Evolutionary conservation across 2,113 vertebrate species (phyloP).

Genomic region (Ia io): DNA sequence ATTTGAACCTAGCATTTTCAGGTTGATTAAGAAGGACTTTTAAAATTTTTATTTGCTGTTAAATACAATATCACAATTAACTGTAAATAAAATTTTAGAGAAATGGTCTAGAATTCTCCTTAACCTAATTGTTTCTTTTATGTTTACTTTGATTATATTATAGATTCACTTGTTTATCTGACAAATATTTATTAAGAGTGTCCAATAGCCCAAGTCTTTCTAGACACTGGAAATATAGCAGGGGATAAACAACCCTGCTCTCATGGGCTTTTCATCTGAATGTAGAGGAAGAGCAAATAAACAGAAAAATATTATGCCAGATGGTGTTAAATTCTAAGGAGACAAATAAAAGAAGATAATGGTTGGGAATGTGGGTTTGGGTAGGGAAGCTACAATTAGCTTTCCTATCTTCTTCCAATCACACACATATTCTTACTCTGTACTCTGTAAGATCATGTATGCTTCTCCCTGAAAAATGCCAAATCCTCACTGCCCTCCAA

Average conservation of each 20-base stretch:
- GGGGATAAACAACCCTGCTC: not conserved
- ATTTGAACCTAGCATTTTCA: not conserved
- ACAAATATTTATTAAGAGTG: not conserved
- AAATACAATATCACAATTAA: not conserved
- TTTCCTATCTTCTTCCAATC: not conserved
- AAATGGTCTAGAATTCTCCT: not conserved
- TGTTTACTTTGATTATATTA: not conserved
- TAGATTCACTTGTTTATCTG: slow-evolving; percentile 4
- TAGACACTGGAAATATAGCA: not conserved
- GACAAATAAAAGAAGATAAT: slow-evolving; percentile 16
- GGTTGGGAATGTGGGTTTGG: not conserved
- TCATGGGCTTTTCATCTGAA: not conserved
- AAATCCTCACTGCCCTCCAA: not conserved
- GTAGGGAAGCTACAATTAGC: not conserved
- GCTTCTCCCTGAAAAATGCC: slow-evolving; percentile 11
- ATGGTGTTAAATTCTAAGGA: not conserved
- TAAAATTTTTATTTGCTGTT: not conserved
- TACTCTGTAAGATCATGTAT: not conserved
- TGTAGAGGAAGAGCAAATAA: not conserved
- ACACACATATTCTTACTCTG: not conserved
- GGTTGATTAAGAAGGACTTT: not conserved
- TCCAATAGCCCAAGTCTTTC: not conserved
- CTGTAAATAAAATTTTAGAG: not conserved
- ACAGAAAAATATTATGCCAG: not conserved
- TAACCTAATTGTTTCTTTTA: not conserved